Percentiles rank a stretch among this genome's conserved stretches.
Evolutionary conservation across 2,888 invertebrate genomes (phyloP).

Genomic region (Horisme vitalbata): DNA sequence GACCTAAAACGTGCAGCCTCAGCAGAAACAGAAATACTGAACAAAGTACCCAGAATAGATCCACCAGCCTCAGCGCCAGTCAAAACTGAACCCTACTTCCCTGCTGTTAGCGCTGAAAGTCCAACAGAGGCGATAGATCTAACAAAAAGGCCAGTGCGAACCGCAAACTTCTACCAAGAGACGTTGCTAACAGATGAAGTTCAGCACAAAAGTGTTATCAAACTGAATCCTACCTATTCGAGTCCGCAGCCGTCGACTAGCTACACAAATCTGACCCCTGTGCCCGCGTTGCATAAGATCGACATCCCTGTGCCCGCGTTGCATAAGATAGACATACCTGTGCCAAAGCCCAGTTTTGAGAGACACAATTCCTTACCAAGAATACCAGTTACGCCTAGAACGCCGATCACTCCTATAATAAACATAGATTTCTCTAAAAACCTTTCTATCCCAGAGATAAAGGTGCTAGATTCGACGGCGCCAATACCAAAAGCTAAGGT

Average conservation of each 20-base stretch:
- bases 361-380: conserved; percentile 28
- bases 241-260: conserved; percentile 73
- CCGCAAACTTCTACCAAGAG: conserved; percentile 75
- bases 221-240: conserved; percentile 63
- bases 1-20: conserved; percentile 45
- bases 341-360: conserved; percentile 46
- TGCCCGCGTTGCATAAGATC: conserved; percentile 48
- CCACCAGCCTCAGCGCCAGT: conserved; percentile 8
- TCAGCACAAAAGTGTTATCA: conserved; percentile 66
- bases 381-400: conserved; percentile 40
- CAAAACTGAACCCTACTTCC: conserved; percentile 13
- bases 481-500: conserved; percentile 44
- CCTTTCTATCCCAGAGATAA: conserved; percentile 66
- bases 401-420: conserved; percentile 62
- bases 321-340: conserved; percentile 48
- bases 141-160: conserved; percentile 53
- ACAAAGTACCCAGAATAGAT: conserved; percentile 42
- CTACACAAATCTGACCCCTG: conserved; percentile 47
- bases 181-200: conserved; percentile 55
- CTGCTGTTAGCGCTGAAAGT: too few species aligned
- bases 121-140: conserved; percentile 56
- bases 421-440: conserved; percentile 75
- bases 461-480: conserved; percentile 58
- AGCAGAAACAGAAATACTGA: conserved; percentile 46
- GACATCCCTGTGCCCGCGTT: conserved; percentile 44